Conservation (phyloP, 64 coral and sea anemone genomes). For the Pachyseris speciosa region DNA sequence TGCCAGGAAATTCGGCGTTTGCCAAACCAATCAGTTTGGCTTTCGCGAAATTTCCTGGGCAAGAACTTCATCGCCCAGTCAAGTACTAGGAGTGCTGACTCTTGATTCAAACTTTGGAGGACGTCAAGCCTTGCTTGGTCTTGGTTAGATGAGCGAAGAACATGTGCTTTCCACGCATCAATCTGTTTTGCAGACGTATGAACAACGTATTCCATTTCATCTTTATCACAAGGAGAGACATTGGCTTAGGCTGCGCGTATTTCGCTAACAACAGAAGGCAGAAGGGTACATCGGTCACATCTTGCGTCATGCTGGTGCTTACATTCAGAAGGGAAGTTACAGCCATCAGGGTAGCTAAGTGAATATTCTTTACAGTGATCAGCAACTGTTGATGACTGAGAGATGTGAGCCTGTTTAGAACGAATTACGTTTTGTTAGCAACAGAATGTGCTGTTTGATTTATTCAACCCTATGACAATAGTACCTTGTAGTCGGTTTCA, state of each 20-base stretch:
- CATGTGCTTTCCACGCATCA: neutral
- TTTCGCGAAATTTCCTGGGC: constrained; percentile 42
- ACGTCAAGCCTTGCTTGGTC: constrained; percentile 30
- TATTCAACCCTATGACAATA: neutral
- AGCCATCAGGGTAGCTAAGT: no score
- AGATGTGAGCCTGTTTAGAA: constrained; percentile 21
- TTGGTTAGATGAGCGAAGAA: constrained; percentile 31
- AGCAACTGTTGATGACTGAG: neutral
- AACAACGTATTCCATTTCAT: no score
- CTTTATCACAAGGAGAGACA: no score
- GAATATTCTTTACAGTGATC: no score
- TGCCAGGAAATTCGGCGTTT: constrained; percentile 56
- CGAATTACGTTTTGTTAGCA: neutral
- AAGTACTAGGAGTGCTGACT: constrained; percentile 3
- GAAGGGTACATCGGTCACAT: no score
- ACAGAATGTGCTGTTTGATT: neutral
- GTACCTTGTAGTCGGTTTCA: constrained; percentile 56
- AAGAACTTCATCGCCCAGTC: constrained; percentile 70
- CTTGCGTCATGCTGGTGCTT: no score
- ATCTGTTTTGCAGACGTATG: neutral
- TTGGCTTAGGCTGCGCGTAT: no score
- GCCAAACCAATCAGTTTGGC: constrained; percentile 52
- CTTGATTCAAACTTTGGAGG: constrained; percentile 10
- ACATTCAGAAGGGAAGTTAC: no score
- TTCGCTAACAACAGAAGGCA: no score